Evolutionary conservation across 2,113 vertebrate genomes (phyloP), one percentile per base, ranked within the genome.

Genomic region (Datnioides undecimradiatus): DNA sequence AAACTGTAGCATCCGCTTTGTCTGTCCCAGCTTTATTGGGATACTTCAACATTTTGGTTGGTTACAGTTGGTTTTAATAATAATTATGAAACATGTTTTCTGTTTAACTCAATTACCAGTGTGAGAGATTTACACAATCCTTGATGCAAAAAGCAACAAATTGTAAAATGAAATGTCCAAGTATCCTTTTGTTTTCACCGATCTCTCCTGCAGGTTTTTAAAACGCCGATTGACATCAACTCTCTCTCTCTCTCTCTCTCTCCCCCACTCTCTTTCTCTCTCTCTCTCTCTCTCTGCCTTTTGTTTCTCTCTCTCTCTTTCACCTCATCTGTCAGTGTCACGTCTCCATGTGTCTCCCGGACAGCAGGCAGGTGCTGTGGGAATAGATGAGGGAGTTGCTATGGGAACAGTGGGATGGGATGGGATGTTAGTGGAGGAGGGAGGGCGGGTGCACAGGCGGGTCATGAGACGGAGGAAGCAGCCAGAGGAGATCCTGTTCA

Each of bases 331-430:
- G 80, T 90, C 87, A 83, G 87, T 89, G 87, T 89, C 85, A 74
- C 46, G 2, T 84, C 84, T 87, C 59, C 76, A 27, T 83, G 87
- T 92, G 86, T 87, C 89, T 89, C 79, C 76, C 5, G 88, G 89
- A 91, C 90, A 92, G 84, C 85, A 88, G 87, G 89, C 90, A 89
- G 91, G 88, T 90, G 90, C 83, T 77, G 73, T 78, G 83, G 86
- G 84, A 91, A 85, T 74, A 77, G 79, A 88, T 75, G 84, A 85
- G 52, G 64, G 49, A 74, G 91, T 92, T 90, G 67, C 89, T 84
- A 88, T 92, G 83, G 90, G 46, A 93, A 93, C 88, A 83, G 67
- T 55, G 51, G 63, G 74, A 86, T 79, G 51, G 63, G 74, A 86
- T 79, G 82, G 63, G 69, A 87, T 79, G 78, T 80, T 72, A 29